A percentile compares a stretch with the other conserved stretches of the same genome.
Evolutionary conservation across 2,797 vertebrate genomes (phyloP).

Genomic region (Gymnodraco acuticeps): DNA sequence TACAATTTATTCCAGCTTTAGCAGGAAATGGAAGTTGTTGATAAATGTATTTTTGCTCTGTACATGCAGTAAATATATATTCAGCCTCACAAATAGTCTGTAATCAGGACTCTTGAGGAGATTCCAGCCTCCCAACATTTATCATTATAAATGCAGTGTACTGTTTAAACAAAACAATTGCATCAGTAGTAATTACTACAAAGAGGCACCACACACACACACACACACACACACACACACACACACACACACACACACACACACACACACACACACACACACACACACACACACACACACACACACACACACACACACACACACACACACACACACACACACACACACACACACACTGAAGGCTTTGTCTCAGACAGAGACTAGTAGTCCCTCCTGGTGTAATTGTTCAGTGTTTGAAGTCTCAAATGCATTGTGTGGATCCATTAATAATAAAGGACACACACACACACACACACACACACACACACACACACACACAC

Average conservation of each 20-base stretch:
- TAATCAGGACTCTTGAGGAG: conserved; percentile 8
- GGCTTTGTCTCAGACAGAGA: conserved; percentile 31
- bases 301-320: conserved; percentile 10
- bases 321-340: conserved; percentile 14
- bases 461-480: conserved; percentile 29
- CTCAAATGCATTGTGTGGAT: conserved; percentile 27
- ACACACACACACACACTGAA: neutral
- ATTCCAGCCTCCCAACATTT: conserved; percentile 25
- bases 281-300: neutral
- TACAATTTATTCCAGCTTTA: neutral
- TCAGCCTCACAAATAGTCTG: neutral
- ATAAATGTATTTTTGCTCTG: no score
- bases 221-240: conserved; percentile 11
- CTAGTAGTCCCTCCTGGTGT: conserved; percentile 37
- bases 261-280: no score
- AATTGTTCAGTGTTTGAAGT: conserved; percentile 42
- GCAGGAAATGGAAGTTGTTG: neutral
- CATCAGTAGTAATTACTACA: conserved; percentile 39
- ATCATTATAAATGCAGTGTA: conserved; percentile 28
- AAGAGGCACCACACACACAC: conserved; percentile 10
- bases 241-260: no score
- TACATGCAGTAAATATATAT: no score
- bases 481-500: conserved; percentile 11
- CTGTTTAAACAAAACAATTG: conserved; percentile 25
- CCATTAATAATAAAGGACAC: conserved; percentile 61